A percentile compares a stretch with the other conserved stretches of the same genome.
phyloP scores from a whole-genome alignment of 1,140 invertebrate genomes.

The Homalodisca vitripennis region DNA sequence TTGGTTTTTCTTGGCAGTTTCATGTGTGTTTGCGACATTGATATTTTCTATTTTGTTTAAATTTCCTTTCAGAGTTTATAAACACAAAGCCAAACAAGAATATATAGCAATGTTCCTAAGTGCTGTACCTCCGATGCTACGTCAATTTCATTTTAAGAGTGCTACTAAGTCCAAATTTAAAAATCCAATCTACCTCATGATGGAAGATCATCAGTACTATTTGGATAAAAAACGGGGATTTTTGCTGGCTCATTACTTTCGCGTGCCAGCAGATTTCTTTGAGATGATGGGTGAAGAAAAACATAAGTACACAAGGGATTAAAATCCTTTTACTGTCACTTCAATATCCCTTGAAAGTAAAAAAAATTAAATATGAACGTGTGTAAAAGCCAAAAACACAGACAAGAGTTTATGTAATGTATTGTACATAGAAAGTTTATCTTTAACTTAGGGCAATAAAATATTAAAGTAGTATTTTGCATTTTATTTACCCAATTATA shows the following conservation, averaged over 20 bases:
- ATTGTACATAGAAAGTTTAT: too few relatives aligned
- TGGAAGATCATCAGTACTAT: neutral
- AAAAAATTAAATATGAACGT: neutral
- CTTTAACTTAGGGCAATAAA: too few relatives aligned
- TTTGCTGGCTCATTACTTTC: neutral
- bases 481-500: too few relatives aligned
- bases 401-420: too few relatives aligned
- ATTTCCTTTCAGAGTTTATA: conserved; percentile 3
- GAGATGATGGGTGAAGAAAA: neutral
- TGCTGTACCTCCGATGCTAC: neutral
- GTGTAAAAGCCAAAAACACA: neutral
- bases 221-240: neutral
- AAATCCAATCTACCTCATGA: neutral
- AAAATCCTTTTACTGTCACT: neutral
- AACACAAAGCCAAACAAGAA: neutral
- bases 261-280: neutral
- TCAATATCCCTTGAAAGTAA: neutral
- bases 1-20: neutral
- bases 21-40: neutral
- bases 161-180: neutral
- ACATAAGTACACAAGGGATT: neutral
- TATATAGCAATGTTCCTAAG: neutral
- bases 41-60: neutral
- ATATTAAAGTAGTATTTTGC: too few relatives aligned
- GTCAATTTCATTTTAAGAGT: neutral